Conservation (phyloP, 2,888 invertebrate genomes). For the Crematogaster levior region DNA sequence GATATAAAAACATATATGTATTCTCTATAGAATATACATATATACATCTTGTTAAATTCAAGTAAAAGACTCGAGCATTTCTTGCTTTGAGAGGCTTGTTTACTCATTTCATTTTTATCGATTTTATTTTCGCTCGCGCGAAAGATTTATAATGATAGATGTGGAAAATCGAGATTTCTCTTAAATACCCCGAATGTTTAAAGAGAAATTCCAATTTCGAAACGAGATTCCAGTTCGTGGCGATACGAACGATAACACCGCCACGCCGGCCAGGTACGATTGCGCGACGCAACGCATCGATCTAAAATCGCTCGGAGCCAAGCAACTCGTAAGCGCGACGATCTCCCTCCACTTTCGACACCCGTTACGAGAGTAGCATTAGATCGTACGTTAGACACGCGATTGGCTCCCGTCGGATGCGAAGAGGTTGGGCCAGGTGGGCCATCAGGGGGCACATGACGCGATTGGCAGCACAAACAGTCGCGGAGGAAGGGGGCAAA, state of each 20-base stretch:
- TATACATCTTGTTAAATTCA: too few relatives aligned
- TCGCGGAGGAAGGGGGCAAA: conserved; percentile 60
- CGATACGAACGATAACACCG: not conserved
- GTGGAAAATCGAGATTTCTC: not conserved
- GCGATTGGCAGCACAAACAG: conserved; percentile 73
- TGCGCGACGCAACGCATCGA: conserved; percentile 25
- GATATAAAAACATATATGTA: not conserved
- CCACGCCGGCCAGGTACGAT: not conserved
- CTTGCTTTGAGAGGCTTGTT: not conserved
- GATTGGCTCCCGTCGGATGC: conserved; percentile 82
- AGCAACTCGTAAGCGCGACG: conserved; percentile 21
- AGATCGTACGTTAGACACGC: conserved; percentile 83
- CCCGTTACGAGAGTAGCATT: conserved; percentile 78
- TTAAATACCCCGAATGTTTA: not conserved
- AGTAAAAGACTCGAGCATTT: not conserved
- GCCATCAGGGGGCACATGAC: conserved; percentile 77
- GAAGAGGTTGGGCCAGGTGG: conserved; percentile 82
- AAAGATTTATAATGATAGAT: not conserved
- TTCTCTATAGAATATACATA: too few relatives aligned
- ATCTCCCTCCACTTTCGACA: conserved; percentile 75
- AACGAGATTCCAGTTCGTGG: not conserved
- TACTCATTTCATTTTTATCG: not conserved
- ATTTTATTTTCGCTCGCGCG: not conserved
- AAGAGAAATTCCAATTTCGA: conserved; percentile 6
- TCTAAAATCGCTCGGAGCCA: conserved; percentile 26